Conservation (phyloP, 1,140 invertebrate genomes). For the Drosophila biarmipes region DNA sequence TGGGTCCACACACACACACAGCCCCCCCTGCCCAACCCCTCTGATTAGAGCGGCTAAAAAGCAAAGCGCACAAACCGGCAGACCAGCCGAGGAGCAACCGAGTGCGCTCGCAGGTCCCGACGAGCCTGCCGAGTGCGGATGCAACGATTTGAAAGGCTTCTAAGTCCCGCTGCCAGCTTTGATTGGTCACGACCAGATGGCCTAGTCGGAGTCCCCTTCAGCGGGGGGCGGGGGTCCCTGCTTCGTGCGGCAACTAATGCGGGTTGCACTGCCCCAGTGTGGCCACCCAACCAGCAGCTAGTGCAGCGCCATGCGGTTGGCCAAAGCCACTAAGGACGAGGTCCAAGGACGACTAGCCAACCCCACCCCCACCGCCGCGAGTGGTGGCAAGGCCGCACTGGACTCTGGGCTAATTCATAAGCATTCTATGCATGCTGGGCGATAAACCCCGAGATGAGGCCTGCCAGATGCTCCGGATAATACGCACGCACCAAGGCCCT, state of each 20-base stretch:
- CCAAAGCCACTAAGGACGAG: constrained; percentile 5
- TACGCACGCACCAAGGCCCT: background rate
- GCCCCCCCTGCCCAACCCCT: too few relatives aligned
- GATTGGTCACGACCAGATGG: constrained; percentile 67
- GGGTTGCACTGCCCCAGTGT: background rate
- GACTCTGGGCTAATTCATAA: constrained; percentile 38
- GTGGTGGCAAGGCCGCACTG: background rate
- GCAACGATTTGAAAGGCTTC: constrained; percentile 80
- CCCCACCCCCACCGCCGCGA: background rate
- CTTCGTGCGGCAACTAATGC: constrained; percentile 25
- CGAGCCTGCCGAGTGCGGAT: constrained; percentile 62
- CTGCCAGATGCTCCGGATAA: constrained; percentile 49
- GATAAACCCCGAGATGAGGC: constrained; percentile 53
- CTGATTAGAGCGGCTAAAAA: constrained; percentile 70
- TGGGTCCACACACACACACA: background rate
- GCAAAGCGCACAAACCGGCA: constrained; percentile 26
- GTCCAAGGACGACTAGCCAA: constrained; percentile 6
- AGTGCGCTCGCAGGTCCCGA: constrained; percentile 44
- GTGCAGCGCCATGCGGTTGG: constrained; percentile 23
- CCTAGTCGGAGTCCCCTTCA: constrained; percentile 12
- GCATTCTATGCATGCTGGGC: constrained; percentile 43
- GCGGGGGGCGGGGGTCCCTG: background rate
- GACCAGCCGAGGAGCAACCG: constrained; percentile 39
- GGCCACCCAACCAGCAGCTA: background rate
- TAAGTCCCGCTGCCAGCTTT: constrained; percentile 64